Conservation (phyloP, 2,797 vertebrate genomes). For the Sciaenops ocellatus region DNA sequence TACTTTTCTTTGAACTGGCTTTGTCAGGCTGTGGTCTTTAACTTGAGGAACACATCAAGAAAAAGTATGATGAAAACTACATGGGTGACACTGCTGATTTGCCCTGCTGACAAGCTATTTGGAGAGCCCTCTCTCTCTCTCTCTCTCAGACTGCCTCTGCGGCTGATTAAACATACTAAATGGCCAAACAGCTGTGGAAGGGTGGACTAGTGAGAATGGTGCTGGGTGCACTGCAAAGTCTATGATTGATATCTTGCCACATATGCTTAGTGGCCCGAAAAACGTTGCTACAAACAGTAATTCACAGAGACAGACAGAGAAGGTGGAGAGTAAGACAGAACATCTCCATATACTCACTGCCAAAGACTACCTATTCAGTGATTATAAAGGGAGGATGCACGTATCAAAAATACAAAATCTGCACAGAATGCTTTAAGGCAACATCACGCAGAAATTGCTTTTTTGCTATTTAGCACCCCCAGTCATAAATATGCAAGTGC, state of each 20-base stretch:
- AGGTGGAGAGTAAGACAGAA: neutral
- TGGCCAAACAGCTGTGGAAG: neutral
- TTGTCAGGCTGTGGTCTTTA: neutral
- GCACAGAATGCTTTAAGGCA: neutral
- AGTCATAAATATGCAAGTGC: no score
- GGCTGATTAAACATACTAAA: neutral
- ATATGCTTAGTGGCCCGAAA: neutral
- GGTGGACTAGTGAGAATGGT: neutral
- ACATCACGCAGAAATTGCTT: no score
- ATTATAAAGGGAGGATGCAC: neutral
- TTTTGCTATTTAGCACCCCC: no score
- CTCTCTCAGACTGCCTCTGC: neutral
- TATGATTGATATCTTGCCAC: neutral
- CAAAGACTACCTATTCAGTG: neutral
- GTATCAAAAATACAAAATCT: neutral
- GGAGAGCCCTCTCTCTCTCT: neutral
- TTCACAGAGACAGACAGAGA: neutral
- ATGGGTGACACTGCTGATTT: neutral
- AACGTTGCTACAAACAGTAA: neutral
- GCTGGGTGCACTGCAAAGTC: neutral
- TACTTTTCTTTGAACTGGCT: neutral
- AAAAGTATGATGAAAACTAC: neutral
- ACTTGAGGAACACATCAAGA: neutral
- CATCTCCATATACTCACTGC: neutral
- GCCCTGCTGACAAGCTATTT: neutral